A percentile compares a stretch with the other conserved stretches of the same genome.
Conservation (phyloP, 2,113 vertebrate species). For the Megaleporinus macrocephalus region DNA sequence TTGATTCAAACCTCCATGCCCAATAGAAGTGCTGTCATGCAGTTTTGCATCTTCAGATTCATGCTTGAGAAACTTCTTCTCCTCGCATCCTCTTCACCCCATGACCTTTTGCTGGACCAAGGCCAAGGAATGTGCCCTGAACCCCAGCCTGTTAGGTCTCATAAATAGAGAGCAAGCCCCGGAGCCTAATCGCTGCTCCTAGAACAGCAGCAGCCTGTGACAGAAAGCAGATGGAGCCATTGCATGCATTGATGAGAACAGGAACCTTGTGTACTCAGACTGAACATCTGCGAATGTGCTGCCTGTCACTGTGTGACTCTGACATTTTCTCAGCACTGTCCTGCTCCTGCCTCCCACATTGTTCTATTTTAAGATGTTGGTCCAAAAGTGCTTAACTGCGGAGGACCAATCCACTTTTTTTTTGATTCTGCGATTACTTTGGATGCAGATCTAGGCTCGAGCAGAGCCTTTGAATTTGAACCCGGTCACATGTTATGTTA, state of each 20-base stretch:
- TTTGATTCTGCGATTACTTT: not conserved
- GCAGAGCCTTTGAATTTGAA: conserved; percentile 10
- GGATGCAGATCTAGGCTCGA: conserved; percentile 18
- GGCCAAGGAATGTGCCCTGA: conserved; percentile 47
- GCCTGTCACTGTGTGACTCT: conserved; percentile 1
- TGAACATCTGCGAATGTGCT: conserved; percentile 40
- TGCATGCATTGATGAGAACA: conserved; percentile 43
- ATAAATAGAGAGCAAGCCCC: conserved; percentile 36
- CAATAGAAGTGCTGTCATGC: not conserved
- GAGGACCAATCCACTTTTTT: not conserved
- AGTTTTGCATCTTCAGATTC: not conserved
- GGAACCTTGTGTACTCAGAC: conserved; percentile 41
- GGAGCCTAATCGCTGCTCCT: conserved; percentile 25
- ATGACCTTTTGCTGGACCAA: conserved; percentile 43
- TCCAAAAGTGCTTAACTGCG: conserved; percentile 17
- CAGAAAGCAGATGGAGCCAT: conserved; percentile 40
- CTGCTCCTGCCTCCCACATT: conserved; percentile 29
- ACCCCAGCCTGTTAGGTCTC: conserved; percentile 27
- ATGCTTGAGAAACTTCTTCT: not conserved
- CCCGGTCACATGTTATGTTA: conserved; percentile 21
- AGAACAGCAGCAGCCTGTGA: conserved; percentile 36
- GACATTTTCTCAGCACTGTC: conserved; percentile 58
- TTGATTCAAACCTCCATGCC: not conserved
- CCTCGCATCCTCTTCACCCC: conserved; percentile 17
- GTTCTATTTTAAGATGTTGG: conserved; percentile 40